These are phyloP conservation scores for Betta splendens DNA, from an alignment of 2,797 vertebrate genomes.

Conservation along the genomic window DNA sequence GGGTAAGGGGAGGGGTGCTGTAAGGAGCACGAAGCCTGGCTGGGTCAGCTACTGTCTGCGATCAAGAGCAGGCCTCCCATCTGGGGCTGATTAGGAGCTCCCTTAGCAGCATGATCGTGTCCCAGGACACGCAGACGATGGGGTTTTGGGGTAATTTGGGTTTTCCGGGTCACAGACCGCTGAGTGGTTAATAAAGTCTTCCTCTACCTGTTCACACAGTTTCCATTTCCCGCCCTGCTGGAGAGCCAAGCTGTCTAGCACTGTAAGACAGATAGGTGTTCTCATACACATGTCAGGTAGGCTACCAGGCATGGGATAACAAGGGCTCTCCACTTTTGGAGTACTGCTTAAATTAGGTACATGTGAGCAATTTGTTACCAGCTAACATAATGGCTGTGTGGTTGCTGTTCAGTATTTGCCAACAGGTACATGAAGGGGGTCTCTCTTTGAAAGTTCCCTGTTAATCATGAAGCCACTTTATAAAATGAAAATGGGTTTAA, in stretches of 20 bases:
- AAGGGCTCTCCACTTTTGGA: constrained; percentile 58
- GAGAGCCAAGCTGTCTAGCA: constrained; percentile 62
- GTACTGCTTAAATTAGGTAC: constrained; percentile 72
- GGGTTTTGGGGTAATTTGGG: constrained; percentile 81
- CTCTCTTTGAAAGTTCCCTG: constrained; percentile 61
- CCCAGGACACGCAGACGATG: constrained; percentile 67
- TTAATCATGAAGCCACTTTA: constrained; percentile 54
- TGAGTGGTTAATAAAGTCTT: constrained; percentile 82
- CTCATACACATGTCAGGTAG: constrained; percentile 63
- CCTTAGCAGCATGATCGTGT: constrained; percentile 56
- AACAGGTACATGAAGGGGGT: constrained; percentile 68
- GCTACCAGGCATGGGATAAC: constrained; percentile 62
- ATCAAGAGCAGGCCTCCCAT: constrained; percentile 81
- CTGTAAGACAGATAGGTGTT: constrained; percentile 66
- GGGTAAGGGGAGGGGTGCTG: constrained; percentile 16
- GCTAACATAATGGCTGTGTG: constrained; percentile 70
- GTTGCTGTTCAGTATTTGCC: constrained; percentile 74
- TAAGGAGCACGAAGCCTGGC: constrained; percentile 62
- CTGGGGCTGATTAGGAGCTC: constrained; percentile 74
- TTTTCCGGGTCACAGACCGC: constrained; percentile 82
- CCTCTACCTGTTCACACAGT: constrained; percentile 79
- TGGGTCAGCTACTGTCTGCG: constrained; percentile 79
- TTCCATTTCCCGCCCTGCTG: constrained; percentile 58
- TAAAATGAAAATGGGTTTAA: constrained; percentile 51
- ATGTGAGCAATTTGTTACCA: constrained; percentile 81